Evolutionary conservation across 2,113 vertebrate genomes (phyloP).

Genomic region (Tylochromis polylepis): DNA sequence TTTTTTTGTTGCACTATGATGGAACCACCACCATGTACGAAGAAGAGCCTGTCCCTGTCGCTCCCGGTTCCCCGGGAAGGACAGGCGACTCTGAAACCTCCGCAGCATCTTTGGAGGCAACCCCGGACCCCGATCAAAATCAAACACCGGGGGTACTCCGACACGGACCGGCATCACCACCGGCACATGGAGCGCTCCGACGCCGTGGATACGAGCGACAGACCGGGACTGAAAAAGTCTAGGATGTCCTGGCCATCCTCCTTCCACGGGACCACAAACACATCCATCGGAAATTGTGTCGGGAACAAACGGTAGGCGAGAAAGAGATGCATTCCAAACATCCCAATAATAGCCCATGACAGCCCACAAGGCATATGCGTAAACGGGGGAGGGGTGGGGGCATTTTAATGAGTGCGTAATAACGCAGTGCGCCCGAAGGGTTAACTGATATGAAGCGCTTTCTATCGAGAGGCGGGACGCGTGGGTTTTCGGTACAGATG

Average conservation of each 20-base stretch:
- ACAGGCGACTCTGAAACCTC: constrained; percentile 84
- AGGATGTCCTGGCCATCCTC: constrained; percentile 97
- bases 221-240: constrained; percentile 87
- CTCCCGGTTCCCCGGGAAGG: constrained; percentile 87
- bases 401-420: constrained; percentile 57
- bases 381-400: constrained; percentile 30
- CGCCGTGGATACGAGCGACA: constrained; percentile 89
- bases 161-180: constrained; percentile 80
- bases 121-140: constrained; percentile 85
- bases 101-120: constrained; percentile 90
- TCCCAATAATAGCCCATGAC: constrained; percentile 49
- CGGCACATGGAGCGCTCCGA: constrained; percentile 91
- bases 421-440: constrained; percentile 60
- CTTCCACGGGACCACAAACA: constrained; percentile 84
- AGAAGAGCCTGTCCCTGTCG: constrained; percentile 88
- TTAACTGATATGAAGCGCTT: constrained; percentile 64
- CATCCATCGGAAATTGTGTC: constrained; percentile 75
- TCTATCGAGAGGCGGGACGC: constrained; percentile 64
- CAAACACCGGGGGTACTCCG: constrained; percentile 82
- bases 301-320: constrained; percentile 77
- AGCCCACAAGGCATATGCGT: constrained; percentile 61
- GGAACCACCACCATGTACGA: constrained; percentile 83
- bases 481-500: constrained; percentile 68
- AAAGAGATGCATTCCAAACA: constrained; percentile 20
- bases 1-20: constrained; percentile 71